phyloP scores from a whole-genome alignment of 2,888 invertebrate species.

The Erebia palarica region DNA sequence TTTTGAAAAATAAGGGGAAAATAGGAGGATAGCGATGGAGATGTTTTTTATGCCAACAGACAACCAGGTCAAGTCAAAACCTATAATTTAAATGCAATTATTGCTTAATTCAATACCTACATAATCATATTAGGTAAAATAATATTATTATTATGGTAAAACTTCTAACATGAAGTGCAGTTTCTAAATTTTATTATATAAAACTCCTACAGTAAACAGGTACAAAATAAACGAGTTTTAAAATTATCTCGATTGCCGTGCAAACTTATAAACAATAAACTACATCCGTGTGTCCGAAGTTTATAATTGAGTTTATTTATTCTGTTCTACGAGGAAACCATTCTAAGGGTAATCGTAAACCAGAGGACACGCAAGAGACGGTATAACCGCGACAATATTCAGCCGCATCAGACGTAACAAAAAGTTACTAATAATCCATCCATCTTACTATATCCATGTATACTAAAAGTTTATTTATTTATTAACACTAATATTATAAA shows the following conservation, averaged over 20 bases:
- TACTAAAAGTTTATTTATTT: no score
- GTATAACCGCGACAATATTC: background rate
- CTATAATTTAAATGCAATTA: no score
- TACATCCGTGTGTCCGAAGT: constrained; percentile 14
- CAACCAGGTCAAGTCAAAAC: no score
- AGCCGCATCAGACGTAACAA: no score
- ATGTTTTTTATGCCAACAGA: no score
- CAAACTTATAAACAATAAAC: constrained; percentile 20
- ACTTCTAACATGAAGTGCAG: background rate
- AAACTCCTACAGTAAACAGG: constrained; percentile 3
- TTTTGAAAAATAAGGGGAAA: no score
- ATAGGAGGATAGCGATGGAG: no score
- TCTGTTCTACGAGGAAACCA: background rate
- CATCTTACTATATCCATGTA: no score
- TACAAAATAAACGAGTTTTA: constrained; percentile 7
- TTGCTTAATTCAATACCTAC: no score
- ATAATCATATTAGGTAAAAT: no score
- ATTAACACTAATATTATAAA: no score
- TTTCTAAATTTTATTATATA: background rate
- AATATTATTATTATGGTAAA: background rate
- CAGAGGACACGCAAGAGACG: background rate
- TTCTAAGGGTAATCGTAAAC: background rate
- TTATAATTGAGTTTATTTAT: constrained; percentile 19
- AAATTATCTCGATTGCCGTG: constrained; percentile 15
- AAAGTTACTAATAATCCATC: no score